Conservation (phyloP, 2,888 invertebrate species). For the Mesochorus sp. region DNA sequence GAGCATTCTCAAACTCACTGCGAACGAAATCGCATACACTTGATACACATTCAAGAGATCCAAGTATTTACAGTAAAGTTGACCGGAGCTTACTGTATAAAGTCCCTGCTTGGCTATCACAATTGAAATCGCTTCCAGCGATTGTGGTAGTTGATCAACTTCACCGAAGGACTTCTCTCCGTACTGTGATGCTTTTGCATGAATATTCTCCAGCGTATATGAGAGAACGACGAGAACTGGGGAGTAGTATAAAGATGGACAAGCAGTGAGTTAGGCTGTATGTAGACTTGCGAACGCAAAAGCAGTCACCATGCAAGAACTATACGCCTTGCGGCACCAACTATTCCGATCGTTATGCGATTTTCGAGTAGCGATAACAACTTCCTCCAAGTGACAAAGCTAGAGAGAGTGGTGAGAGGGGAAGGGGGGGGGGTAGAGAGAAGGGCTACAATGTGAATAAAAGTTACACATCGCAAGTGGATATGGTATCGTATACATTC, state of each 20-base stretch:
- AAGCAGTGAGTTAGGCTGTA: not conserved
- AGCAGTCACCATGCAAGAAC: slow-evolving; percentile 9
- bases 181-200: not conserved
- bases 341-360: slow-evolving; percentile 43
- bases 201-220: not conserved
- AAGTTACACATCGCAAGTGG: not conserved
- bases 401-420: not conserved
- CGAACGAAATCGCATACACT: not conserved
- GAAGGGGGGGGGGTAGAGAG: not conserved
- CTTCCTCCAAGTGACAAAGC: slow-evolving; percentile 22
- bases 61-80: slow-evolving; percentile 23
- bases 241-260: slow-evolving; percentile 24
- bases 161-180: slow-evolving; percentile 11
- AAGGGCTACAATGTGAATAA: not conserved
- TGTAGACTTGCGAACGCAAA: not conserved
- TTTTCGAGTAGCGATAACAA: slow-evolving; percentile 42
- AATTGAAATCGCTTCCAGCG: slow-evolving; percentile 3
- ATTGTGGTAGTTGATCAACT: slow-evolving; percentile 35
- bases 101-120: slow-evolving; percentile 1
- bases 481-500: not conserved
- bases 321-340: slow-evolving; percentile 19
- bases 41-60: not conserved
- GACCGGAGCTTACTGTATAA: slow-evolving; percentile 23
- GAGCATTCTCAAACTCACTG: not conserved
- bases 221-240: not conserved